Base-by-base conservation (phyloP, 2,888 invertebrate species). In the Uloborus plumipes region DNA sequence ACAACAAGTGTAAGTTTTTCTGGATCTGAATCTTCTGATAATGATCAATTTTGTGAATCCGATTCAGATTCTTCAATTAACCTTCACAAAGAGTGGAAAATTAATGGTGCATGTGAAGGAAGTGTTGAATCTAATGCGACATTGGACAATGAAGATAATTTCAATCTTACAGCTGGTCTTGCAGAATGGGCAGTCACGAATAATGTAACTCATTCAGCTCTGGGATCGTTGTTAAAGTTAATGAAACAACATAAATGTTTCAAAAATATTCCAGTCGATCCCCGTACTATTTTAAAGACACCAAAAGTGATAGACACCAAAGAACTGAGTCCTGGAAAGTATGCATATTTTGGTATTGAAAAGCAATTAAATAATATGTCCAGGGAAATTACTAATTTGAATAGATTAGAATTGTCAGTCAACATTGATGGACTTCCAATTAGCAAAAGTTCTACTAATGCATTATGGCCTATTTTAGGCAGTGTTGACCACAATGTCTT, bases 401-500 rank as follows among this genome's bases (percentile, higher is more conserved):
- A 55, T 18, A 2, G 16, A 18, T 6, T 55, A 6, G 55, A 55
- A 15, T 15, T 55, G 7, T 55, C n/a, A 1, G 16, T 55, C 6
- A 55, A 55, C 14, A 55, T 55, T 15, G 55, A 55, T 55, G 55
- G 55, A 7, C 18, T 55, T n/a, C 55, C 55, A 1, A 55, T 55
- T 1, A 55, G 55, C 9, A 55, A 55, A 15, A 55, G 55, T 15
- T 9, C 55, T 6, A 55, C 55, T 11, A 55, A 9, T 55, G 55
- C n/a, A 55, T 3, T 55, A 4, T 55, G 55, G 55, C 55, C 55
- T 15, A 55, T 55, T 55, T 55, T 55, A 55, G 55, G 55, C 16
- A 15, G 55, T 20, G n/a, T 55, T 55, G 55, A n/a, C 9, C 55
- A n/a, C 1, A 3, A 55, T 55, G 55, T 55, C 0, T 55, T 55